A percentile compares a stretch with the other conserved stretches of the same genome.
phyloP scores from a whole-genome alignment of 2,797 vertebrate species.

The Pogonophryne albipinna region DNA sequence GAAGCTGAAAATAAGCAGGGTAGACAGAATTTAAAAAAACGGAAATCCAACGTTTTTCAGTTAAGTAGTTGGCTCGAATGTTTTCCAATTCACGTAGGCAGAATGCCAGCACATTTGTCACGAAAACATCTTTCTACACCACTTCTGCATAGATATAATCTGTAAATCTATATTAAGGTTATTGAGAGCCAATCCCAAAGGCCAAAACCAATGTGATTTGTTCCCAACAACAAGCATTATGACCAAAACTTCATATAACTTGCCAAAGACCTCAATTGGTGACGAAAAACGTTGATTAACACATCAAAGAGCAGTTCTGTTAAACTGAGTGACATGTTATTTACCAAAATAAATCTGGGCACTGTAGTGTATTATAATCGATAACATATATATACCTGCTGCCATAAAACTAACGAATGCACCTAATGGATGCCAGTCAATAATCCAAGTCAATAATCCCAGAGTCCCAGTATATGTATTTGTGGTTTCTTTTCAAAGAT shows the following conservation, averaged over 20 bases:
- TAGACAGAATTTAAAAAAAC: background rate
- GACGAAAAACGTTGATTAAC: background rate
- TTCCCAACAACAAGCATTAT: background rate
- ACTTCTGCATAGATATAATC: background rate
- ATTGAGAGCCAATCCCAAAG: background rate
- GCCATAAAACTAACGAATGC: too few relatives aligned
- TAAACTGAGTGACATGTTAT: too few relatives aligned
- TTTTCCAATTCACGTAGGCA: background rate
- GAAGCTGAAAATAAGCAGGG: background rate
- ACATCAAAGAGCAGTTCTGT: too few relatives aligned
- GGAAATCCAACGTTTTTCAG: background rate
- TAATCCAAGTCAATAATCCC: too few relatives aligned
- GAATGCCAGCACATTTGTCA: background rate
- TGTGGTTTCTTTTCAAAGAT: background rate
- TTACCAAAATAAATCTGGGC: too few relatives aligned
- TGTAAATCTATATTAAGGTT: background rate
- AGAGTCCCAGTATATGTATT: too few relatives aligned
- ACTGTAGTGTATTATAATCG: too few relatives aligned
- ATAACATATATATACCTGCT: too few relatives aligned
- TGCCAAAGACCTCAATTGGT: background rate
- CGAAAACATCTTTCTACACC: constrained; percentile 4
- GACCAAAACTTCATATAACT: background rate
- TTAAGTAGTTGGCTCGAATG: background rate
- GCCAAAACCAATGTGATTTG: background rate
- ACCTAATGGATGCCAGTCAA: too few relatives aligned